A percentile compares a stretch with the other conserved stretches of the same genome.
Conservation (phyloP, 2,113 vertebrate genomes). For the Hiodon alosoides region DNA sequence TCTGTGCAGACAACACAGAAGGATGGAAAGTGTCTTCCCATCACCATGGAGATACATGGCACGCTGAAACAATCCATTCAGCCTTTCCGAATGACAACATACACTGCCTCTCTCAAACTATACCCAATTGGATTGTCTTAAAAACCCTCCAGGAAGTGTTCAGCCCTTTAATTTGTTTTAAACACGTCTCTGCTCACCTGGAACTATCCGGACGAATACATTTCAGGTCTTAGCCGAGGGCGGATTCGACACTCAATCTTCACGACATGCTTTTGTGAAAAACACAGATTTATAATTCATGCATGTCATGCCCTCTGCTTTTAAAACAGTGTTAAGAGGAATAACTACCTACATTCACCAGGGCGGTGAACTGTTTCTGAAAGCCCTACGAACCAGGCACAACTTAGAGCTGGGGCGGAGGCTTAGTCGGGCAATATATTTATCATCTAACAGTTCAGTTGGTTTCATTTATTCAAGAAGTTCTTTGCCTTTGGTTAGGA, state of each 20-base stretch:
- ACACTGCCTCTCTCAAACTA: background rate
- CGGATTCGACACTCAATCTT: constrained; percentile 15
- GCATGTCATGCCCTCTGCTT: constrained; percentile 10
- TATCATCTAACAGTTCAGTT: constrained; percentile 11
- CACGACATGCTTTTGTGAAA: background rate
- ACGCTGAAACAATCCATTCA: constrained; percentile 7
- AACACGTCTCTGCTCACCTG: background rate
- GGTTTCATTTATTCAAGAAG: background rate
- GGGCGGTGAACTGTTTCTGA: constrained; percentile 28
- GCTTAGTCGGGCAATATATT: constrained; percentile 23
- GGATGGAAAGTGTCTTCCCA: constrained; percentile 15
- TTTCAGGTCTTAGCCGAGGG: background rate
- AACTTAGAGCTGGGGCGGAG: background rate
- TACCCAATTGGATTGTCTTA: background rate
- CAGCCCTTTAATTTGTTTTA: background rate
- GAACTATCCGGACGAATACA: constrained; percentile 2
- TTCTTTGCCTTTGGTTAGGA: background rate
- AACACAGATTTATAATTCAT: constrained; percentile 11
- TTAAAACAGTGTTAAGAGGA: constrained; percentile 28
- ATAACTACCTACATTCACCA: constrained; percentile 21
- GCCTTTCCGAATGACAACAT: background rate
- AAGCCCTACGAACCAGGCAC: constrained; percentile 40
- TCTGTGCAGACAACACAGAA: background rate
- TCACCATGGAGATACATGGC: constrained; percentile 26
- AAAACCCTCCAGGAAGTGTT: background rate